A percentile compares a stretch with the other conserved stretches of the same genome.
Evolutionary conservation across 2,888 invertebrate genomes (phyloP).

Genomic region (Sisyra terminalis): DNA sequence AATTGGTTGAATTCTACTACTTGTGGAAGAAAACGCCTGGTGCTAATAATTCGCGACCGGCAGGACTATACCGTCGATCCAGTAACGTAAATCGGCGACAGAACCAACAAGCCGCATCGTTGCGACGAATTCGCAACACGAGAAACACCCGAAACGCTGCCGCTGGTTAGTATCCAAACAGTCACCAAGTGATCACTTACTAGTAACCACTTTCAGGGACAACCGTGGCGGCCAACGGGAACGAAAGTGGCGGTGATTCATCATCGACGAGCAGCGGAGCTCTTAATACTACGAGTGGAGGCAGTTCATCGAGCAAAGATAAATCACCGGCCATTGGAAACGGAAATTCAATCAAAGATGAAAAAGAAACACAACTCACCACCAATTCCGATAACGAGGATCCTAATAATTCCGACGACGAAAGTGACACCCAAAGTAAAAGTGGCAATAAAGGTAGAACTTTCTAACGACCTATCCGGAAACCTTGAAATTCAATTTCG

Average conservation of each 20-base stretch:
- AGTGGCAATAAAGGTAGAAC: slow-evolving; percentile 29
- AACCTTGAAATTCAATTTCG: no score
- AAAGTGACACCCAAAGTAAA: slow-evolving; percentile 83
- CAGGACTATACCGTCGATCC: slow-evolving; percentile 39
- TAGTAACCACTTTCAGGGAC: not conserved
- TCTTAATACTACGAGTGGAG: no score
- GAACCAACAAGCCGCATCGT: slow-evolving; percentile 36
- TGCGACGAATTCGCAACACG: slow-evolving; percentile 76
- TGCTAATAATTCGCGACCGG: slow-evolving; percentile 91
- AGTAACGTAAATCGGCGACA: slow-evolving; percentile 39
- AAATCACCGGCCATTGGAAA: not conserved
- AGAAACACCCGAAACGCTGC: slow-evolving; percentile 48
- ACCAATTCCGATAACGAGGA: slow-evolving; percentile 59
- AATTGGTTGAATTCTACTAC: slow-evolving; percentile 97
- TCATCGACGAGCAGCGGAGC: slow-evolving; percentile 1
- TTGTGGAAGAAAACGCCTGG: slow-evolving; percentile 99
- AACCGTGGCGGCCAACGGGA: slow-evolving; percentile 10
- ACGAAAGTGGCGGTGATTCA: slow-evolving; percentile 3
- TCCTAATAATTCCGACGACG: slow-evolving; percentile 69
- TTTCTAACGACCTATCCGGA: no score
- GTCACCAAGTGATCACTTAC: no score
- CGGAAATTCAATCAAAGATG: slow-evolving; percentile 1
- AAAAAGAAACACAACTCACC: not conserved
- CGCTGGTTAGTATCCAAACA: not conserved
- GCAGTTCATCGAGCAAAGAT: not conserved